phyloP scores from a whole-genome alignment of 2,888 invertebrate genomes.

The Stegophylla sp. region DNA sequence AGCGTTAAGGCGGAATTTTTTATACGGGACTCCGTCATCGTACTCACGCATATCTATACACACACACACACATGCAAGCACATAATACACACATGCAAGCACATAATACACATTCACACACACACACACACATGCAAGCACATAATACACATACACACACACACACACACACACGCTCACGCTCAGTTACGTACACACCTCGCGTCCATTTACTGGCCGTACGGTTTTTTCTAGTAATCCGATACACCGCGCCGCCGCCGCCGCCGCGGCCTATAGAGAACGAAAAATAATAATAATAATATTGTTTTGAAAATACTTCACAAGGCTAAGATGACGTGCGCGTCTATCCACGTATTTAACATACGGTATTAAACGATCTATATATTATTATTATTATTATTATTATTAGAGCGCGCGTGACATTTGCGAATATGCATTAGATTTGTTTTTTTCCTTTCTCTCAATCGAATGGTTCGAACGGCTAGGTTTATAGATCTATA shows the following conservation, averaged over 20 bases:
- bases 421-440: too few relatives aligned
- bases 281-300: constrained; percentile 12
- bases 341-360: background rate
- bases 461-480: too few relatives aligned
- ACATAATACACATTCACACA: background rate
- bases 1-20: constrained; percentile 57
- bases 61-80: background rate
- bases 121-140: background rate
- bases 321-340: background rate
- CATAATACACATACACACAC: background rate
- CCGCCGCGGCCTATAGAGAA: background rate
- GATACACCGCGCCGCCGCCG: constrained; percentile 8
- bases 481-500: too few relatives aligned
- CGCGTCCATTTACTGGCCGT: background rate
- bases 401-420: too few relatives aligned
- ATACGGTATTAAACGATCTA: too few relatives aligned
- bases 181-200: background rate
- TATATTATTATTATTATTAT: too few relatives aligned
- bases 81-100: background rate
- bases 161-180: background rate
- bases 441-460: too few relatives aligned
- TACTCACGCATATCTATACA: background rate
- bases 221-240: constrained; percentile 24
- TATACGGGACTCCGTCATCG: background rate
- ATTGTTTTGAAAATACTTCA: constrained; percentile 26